phyloP scores from a whole-genome alignment of 2,113 vertebrate genomes.

The Microtus oregoni region DNA sequence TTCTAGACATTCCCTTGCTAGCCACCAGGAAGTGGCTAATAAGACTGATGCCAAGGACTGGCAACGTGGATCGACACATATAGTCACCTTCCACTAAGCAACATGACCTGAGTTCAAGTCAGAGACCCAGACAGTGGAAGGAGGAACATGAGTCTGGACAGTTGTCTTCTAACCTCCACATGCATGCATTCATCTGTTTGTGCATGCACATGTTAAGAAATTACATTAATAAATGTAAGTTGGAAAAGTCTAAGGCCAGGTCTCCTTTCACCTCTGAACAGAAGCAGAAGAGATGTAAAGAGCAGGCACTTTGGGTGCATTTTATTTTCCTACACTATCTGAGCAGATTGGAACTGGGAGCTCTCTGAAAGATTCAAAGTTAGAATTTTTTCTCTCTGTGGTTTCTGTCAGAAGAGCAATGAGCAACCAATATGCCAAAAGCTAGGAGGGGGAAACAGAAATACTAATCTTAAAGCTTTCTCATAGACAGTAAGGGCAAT shows the following conservation, averaged over 20 bases:
- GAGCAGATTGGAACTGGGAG: not conserved
- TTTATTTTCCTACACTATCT: not conserved
- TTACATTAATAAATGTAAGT: not conserved
- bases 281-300: fast-evolving
- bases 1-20: not conserved
- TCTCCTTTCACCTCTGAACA: not conserved
- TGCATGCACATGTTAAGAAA: not conserved
- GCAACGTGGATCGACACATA: not conserved
- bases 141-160: not conserved
- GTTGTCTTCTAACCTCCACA: not conserved
- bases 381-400: not conserved
- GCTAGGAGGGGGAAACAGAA: not conserved
- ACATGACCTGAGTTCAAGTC: not conserved
- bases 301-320: fast-evolving
- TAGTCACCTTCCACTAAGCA: not conserved
- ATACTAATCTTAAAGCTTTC: not conserved
- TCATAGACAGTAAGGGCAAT: not conserved
- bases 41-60: not conserved
- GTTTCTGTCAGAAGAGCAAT: not conserved
- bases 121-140: too few species aligned
- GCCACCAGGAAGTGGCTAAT: too few species aligned
- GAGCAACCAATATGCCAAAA: not conserved
- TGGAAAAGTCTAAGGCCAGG: not conserved
- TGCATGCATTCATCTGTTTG: not conserved
- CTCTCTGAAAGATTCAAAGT: too few species aligned